These are phyloP conservation scores for Cyaniris semiargus DNA, from an alignment of 2,888 invertebrate genomes.

Conservation along the genomic window DNA sequence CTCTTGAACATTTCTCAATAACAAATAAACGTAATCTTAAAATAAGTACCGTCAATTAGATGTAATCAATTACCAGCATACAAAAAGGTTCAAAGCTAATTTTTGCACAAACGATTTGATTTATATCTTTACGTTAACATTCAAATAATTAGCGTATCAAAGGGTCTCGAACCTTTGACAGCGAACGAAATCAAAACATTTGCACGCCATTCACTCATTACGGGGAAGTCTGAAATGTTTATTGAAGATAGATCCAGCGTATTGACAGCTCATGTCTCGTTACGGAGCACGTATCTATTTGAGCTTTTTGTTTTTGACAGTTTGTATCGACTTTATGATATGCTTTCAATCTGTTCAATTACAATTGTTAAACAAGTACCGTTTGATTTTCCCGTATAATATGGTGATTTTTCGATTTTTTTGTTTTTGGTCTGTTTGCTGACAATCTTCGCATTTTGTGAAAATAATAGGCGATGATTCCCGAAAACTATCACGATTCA, in stretches of 20 bases:
- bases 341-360: conserved; percentile 1
- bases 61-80: not conserved
- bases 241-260: not conserved
- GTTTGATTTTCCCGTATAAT: not conserved
- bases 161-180: conserved; percentile 10
- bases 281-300: not conserved
- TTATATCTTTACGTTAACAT: conserved; percentile 13
- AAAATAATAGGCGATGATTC: not conserved
- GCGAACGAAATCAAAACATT: conserved; percentile 8
- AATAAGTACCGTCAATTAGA: not conserved
- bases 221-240: not conserved
- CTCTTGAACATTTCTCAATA: not conserved
- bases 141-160: conserved; percentile 18
- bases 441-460: no score
- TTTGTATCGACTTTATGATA: not conserved
- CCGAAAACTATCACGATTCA: not conserved
- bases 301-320: conserved; percentile 21
- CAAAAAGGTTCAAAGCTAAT: not conserved
- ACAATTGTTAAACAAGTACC: not conserved
- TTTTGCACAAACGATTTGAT: conserved; percentile 9
- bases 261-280: conserved; percentile 23
- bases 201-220: conserved; percentile 18
- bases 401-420: not conserved
- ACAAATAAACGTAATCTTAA: not conserved
- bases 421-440: no score